phyloP scores from a whole-genome alignment of 2,797 vertebrate species.

The Pantherophis alleghaniensis region DNA sequence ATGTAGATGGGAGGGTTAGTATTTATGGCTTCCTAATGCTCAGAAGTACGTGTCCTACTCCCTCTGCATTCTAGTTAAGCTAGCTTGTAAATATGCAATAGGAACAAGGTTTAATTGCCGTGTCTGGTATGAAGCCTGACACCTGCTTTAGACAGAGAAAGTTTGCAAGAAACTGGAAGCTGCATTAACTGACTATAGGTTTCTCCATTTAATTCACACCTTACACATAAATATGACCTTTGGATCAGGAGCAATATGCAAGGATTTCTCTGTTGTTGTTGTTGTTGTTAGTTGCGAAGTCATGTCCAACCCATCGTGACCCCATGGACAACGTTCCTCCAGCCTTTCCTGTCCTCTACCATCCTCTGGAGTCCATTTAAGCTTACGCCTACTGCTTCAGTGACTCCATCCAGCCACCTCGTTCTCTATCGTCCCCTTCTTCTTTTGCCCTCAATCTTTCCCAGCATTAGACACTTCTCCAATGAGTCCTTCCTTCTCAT shows the following conservation, averaged over 20 bases:
- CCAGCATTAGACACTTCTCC: too few relatives aligned
- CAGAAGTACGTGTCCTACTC: neutral
- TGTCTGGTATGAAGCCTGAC: neutral
- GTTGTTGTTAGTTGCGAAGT: too few relatives aligned
- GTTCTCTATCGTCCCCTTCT: too few relatives aligned
- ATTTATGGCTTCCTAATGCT: neutral
- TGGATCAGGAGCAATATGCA: neutral
- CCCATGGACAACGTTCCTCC: too few relatives aligned
- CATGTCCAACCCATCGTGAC: too few relatives aligned
- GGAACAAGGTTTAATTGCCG: neutral
- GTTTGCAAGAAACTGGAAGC: neutral
- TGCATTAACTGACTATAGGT: neutral
- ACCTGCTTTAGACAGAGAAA: neutral
- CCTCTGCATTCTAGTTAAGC: neutral
- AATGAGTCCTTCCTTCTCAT: too few relatives aligned
- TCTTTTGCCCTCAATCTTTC: too few relatives aligned
- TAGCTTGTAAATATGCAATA: neutral
- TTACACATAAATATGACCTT: neutral
- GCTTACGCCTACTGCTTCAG: too few relatives aligned
- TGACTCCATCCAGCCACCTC: too few relatives aligned
- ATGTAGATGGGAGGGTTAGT: neutral
- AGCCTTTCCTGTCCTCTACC: too few relatives aligned
- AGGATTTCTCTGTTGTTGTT: neutral
- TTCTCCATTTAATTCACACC: neutral
- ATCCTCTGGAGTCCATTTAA: too few relatives aligned